Evolutionary conservation across 2,797 vertebrate species (phyloP).

Genomic region (Pangasius djambal): DNA sequence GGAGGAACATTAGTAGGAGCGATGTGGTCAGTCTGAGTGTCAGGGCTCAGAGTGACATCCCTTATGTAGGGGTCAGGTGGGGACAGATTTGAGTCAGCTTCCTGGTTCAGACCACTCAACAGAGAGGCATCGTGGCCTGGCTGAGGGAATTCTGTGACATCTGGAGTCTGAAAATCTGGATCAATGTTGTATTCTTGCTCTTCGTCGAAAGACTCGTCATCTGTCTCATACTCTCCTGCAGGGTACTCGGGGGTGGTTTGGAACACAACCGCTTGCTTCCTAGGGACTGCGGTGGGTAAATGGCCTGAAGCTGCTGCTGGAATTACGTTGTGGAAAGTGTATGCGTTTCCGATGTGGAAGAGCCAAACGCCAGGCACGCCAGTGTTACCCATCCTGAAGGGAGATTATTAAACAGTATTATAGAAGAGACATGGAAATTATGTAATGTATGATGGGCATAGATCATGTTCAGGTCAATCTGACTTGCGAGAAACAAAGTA

Average conservation of each 20-base stretch:
- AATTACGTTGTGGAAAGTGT: constrained; percentile 78
- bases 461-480: not conserved
- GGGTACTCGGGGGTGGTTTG: constrained; percentile 68
- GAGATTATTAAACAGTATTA: constrained; percentile 40
- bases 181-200: constrained; percentile 72
- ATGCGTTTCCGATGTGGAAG: constrained; percentile 84
- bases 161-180: constrained; percentile 64
- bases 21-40: constrained; percentile 42
- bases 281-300: constrained; percentile 58
- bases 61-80: constrained; percentile 26
- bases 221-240: constrained; percentile 74
- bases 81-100: constrained; percentile 11
- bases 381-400: constrained; percentile 83
- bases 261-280: constrained; percentile 55
- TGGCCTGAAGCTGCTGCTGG: constrained; percentile 68
- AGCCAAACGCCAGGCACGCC: constrained; percentile 89
- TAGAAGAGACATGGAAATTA: not conserved
- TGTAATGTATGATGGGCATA: not conserved
- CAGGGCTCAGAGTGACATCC: constrained; percentile 53
- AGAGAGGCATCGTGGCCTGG: constrained; percentile 46
- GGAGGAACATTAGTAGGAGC: constrained; percentile 24
- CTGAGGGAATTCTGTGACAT: constrained; percentile 53
- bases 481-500: not conserved
- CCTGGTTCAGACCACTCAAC: constrained; percentile 31
- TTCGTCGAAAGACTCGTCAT: constrained; percentile 60